Base-by-base conservation (phyloP, 2,113 vertebrate genomes). In the Cyphomyrus plagiostoma region DNA sequence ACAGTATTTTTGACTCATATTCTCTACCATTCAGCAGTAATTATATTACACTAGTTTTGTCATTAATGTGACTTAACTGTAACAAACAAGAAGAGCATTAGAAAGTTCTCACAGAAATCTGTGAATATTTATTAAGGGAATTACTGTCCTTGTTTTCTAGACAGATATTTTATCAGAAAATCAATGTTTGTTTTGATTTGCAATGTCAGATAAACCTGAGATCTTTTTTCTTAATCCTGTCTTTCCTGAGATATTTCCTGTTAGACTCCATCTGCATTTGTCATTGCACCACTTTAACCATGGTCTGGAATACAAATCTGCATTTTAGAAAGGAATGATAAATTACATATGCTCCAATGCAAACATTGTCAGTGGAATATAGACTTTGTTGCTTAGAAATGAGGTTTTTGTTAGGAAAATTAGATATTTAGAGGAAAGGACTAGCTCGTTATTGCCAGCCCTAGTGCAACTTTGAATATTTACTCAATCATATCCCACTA, bases 221-320 rank as follows among this genome's bases (percentile, higher is more conserved):
- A 30, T 30, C 62, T 70, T 70, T 70, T 4, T 70, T 70, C 10
- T 30, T 70, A 70, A 30, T 70, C 62, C 90, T 90, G 87, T 88
- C 86, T 89, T 90, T 90, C 49, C 48, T 90, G 90, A 66, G 91
- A 93, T 92, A 91, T 91, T 91, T 90, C 89, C 88, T 15, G 1
- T n/a, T 93, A 91, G 91, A 88, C 88, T 9, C 87, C 50, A 91
- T 91, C 94, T 95, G 94, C 35, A 91, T 92, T 94, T 95, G 92
- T 94, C 93, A 95, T 95, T 95, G 95, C 92, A 89, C 91, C 87
- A 48, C 88, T 88, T 26, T 90, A 91, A 88, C 91, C 88, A 48
- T 19, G 70, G 91, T 93, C 94, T 95, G 95, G 94, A 94, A 94
- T 94, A 92, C 88, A 93, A 86, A 95, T 95, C 93, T 90, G 50